Evolutionary conservation across 1,140 invertebrate species (phyloP).

Genomic region (Heliconius nattereri): DNA sequence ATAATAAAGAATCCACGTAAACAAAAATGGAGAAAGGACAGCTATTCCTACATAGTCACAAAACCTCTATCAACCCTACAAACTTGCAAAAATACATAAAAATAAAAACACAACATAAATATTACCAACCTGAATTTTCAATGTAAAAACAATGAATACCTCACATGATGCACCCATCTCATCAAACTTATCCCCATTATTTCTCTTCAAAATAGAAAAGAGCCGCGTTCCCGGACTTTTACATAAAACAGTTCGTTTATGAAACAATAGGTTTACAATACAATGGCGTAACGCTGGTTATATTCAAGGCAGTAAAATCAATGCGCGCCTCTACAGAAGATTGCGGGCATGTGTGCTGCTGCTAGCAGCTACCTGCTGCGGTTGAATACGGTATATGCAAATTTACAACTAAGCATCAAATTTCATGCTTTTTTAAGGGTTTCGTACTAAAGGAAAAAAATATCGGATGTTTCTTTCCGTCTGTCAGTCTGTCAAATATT

Average conservation of each 20-base stretch:
- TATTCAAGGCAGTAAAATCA: conserved; percentile 27
- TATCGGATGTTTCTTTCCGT: too few relatives aligned
- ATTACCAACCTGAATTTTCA: not conserved
- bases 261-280: conserved; percentile 29
- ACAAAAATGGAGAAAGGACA: not conserved
- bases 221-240: conserved; percentile 16
- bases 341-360: conserved; percentile 24
- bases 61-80: not conserved
- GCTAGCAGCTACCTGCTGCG: conserved; percentile 8
- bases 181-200: conserved; percentile 22
- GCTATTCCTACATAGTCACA: not conserved
- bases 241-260: conserved; percentile 28
- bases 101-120: not conserved
- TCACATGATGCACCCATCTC: not conserved
- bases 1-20: not conserved
- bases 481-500: too few relatives aligned
- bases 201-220: conserved; percentile 13
- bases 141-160: conserved; percentile 9
- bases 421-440: too few relatives aligned
- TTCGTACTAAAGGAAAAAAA: too few relatives aligned
- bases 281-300: conserved; percentile 27
- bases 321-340: conserved; percentile 20
- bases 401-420: too few relatives aligned
- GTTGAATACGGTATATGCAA: not conserved
- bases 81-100: not conserved